Evolutionary conservation across 2,113 vertebrate genomes (phyloP).

Genomic region (Mesoclemmys tuberculata): DNA sequence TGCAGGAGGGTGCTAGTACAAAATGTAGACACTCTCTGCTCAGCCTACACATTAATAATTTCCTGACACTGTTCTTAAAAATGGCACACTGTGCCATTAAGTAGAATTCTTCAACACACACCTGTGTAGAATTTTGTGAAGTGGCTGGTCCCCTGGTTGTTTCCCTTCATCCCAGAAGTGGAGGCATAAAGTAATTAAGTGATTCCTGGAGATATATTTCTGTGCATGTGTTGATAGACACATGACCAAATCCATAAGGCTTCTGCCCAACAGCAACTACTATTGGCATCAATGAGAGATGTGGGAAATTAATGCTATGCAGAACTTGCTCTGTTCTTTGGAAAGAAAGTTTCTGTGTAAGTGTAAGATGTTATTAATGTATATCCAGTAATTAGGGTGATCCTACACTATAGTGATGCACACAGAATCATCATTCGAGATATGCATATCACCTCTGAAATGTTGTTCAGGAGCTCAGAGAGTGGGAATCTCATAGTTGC

Average conservation of each 20-base stretch:
- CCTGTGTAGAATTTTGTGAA: not conserved
- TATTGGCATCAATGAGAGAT: not conserved
- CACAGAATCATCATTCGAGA: not conserved
- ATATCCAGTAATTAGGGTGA: too few relatives aligned
- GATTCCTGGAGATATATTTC: not conserved
- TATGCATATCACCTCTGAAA: not conserved
- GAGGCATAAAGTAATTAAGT: not conserved
- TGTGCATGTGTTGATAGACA: not conserved
- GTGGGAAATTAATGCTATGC: not conserved
- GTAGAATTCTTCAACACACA: not conserved
- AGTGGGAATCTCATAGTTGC: not conserved
- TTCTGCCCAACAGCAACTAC: not conserved
- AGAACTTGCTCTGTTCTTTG: not conserved
- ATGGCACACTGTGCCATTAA: not conserved
- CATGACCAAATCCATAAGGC: not conserved
- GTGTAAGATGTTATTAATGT: not conserved
- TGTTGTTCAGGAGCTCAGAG: not conserved
- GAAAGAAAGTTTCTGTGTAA: too few relatives aligned
- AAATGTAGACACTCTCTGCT: not conserved
- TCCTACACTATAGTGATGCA: not conserved
- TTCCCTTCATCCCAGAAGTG: not conserved
- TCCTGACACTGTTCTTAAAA: not conserved
- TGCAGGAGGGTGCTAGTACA: not conserved
- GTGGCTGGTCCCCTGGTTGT: not conserved
- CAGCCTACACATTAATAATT: not conserved